phyloP scores from a whole-genome alignment of 2,888 invertebrate genomes.

The Deilephila porcellus region DNA sequence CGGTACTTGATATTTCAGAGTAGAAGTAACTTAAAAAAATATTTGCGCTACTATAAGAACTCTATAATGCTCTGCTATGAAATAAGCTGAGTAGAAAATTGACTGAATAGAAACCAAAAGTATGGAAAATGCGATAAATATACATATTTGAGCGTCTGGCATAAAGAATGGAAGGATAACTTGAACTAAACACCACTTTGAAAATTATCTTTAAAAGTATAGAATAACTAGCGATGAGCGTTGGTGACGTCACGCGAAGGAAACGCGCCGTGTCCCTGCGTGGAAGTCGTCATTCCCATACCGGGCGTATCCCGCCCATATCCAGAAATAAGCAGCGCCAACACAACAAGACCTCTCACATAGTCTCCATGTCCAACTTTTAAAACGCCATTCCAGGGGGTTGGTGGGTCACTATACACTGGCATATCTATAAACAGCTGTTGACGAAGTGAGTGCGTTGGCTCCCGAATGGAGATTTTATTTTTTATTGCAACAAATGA shows the following conservation, averaged over 20 bases:
- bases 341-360: conserved; percentile 41
- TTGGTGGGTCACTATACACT: conserved; percentile 52
- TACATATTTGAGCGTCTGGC: no score
- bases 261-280: conserved; percentile 71
- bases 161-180: no score
- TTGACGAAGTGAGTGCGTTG: conserved; percentile 69
- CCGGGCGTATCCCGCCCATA: conserved; percentile 56
- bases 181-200: no score
- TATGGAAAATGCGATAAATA: no score
- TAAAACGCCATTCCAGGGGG: conserved; percentile 34
- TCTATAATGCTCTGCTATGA: no score
- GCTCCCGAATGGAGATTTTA: conserved; percentile 55
- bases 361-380: conserved; percentile 32
- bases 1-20: no score
- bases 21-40: no score
- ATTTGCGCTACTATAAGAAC: no score
- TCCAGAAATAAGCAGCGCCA: conserved; percentile 69
- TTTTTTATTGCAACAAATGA: conserved; percentile 55
- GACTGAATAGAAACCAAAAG: no score
- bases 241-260: conserved; percentile 73
- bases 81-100: no score
- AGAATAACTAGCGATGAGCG: conserved; percentile 44
- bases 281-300: conserved; percentile 80
- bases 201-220: not conserved
- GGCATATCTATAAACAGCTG: conserved; percentile 78